Evolutionary conservation across 2,888 invertebrate species (phyloP).

Genomic region (Choristoneura rosaceana): DNA sequence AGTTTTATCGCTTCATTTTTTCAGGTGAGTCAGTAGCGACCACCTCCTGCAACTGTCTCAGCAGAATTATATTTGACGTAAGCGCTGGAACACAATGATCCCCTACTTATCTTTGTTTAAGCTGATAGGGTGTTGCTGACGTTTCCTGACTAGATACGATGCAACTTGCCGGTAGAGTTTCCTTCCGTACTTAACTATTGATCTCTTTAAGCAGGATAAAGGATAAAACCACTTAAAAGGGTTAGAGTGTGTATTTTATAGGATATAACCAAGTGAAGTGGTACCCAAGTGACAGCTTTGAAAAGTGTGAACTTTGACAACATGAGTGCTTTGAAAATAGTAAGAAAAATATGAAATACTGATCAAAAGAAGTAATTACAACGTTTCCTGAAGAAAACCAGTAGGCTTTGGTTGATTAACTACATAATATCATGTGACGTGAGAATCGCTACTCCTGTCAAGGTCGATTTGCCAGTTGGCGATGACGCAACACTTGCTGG

Average conservation of each 20-base stretch:
- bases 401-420: slow-evolving; percentile 30
- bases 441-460: slow-evolving; percentile 64
- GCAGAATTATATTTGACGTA: slow-evolving; percentile 60
- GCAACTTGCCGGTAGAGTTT: slow-evolving; percentile 74
- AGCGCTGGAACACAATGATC: slow-evolving; percentile 66
- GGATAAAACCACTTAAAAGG: slow-evolving; percentile 73
- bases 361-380: neutral
- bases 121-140: slow-evolving; percentile 64
- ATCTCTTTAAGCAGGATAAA: slow-evolving; percentile 59
- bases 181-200: slow-evolving; percentile 70
- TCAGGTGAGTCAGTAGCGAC: slow-evolving; percentile 57
- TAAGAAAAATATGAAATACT: neutral
- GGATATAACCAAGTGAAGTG: neutral
- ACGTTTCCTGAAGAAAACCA: neutral
- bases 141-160: slow-evolving; percentile 78
- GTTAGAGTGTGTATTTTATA: neutral
- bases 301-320: neutral
- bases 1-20: slow-evolving; percentile 42
- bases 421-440: slow-evolving; percentile 34
- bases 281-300: neutral
- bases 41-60: slow-evolving; percentile 58
- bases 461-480: slow-evolving; percentile 68
- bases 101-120: slow-evolving; percentile 69
- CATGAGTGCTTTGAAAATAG: neutral
- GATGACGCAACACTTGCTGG: slow-evolving; percentile 71